Percentiles rank a stretch among this genome's conserved stretches.
Conservation (phyloP, 2,888 invertebrate genomes). For the Cosmia pyralina region DNA sequence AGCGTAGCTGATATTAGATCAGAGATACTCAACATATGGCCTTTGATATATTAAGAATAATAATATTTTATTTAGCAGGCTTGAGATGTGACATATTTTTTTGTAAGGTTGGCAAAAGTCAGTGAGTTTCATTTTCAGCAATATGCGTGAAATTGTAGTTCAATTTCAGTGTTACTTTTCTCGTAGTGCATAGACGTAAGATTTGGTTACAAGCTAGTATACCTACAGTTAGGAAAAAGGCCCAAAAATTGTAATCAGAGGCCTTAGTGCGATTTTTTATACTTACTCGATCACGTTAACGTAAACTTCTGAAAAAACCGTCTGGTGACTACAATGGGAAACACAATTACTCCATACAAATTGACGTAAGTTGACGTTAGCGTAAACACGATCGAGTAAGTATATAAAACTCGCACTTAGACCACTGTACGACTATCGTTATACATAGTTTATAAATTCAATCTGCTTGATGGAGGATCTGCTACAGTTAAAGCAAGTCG, state of each 20-base stretch:
- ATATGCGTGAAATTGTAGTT: background rate
- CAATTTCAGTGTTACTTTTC: background rate
- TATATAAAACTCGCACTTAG: too few relatives aligned
- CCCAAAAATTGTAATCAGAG: background rate
- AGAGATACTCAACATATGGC: constrained; percentile 12
- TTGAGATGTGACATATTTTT: background rate
- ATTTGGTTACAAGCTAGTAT: background rate
- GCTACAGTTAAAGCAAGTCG: background rate
- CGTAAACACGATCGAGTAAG: too few relatives aligned
- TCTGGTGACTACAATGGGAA: too few relatives aligned
- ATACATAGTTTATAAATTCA: background rate
- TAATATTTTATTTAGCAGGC: constrained; percentile 13
- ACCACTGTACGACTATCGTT: background rate
- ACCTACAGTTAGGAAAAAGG: background rate
- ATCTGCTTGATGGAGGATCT: background rate
- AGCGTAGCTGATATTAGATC: constrained; percentile 34
- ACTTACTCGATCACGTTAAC: too few relatives aligned
- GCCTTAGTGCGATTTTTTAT: too few relatives aligned
- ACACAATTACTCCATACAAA: too few relatives aligned
- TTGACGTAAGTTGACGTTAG: too few relatives aligned
- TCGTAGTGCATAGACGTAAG: background rate
- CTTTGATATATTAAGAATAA: constrained; percentile 29
- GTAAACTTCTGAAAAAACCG: too few relatives aligned
- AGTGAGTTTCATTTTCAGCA: background rate
- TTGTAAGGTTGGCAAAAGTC: background rate